These are phyloP conservation scores for Chymomyza caudatula DNA, from an alignment of 2,888 invertebrate species.

Conservation along the genomic window DNA sequence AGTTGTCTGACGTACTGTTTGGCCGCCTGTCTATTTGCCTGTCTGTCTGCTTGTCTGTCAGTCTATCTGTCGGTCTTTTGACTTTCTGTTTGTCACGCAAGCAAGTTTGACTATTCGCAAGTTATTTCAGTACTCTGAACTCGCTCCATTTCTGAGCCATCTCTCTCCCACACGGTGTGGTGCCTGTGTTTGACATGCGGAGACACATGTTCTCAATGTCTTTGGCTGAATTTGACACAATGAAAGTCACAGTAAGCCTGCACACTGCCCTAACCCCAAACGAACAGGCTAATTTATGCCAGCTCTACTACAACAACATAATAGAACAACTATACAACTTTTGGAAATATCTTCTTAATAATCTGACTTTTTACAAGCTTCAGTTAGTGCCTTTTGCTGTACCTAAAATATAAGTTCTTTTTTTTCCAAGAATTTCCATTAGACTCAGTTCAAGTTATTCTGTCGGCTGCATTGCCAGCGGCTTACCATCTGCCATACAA, in stretches of 20 bases:
- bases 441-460: background rate
- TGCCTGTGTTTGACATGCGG: constrained; percentile 42
- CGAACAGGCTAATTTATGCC: constrained; percentile 52
- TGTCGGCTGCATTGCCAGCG: background rate
- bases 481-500: no score
- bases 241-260: background rate
- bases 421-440: background rate
- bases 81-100: constrained; percentile 45
- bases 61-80: constrained; percentile 6
- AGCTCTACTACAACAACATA: constrained; percentile 7
- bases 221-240: constrained; percentile 47
- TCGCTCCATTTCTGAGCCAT: background rate
- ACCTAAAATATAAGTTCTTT: constrained; percentile 34
- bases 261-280: background rate
- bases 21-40: background rate
- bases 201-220: constrained; percentile 51
- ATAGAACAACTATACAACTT: background rate
- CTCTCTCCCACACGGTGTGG: background rate
- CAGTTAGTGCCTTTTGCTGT: constrained; percentile 24
- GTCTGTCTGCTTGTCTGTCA: background rate
- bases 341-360: background rate
- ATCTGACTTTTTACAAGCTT: background rate
- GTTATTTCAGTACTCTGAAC: constrained; percentile 47
- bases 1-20: constrained; percentile 18
- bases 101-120: constrained; percentile 50